Evolutionary conservation across 2,797 vertebrate species (phyloP).

Genomic region (Xerus rutilus): DNA sequence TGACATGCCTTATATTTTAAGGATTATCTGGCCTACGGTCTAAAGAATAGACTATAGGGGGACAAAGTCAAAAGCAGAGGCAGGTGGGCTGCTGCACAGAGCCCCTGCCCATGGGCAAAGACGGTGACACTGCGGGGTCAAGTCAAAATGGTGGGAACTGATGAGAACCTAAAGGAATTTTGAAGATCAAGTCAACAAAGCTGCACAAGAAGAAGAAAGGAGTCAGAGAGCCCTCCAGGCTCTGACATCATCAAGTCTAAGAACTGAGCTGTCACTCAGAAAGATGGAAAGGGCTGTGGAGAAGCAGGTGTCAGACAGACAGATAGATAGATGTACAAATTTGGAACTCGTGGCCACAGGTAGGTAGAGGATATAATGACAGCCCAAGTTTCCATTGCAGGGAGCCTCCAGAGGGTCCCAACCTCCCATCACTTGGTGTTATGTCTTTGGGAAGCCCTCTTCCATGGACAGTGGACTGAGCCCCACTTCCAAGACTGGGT

Average conservation of each 20-base stretch:
- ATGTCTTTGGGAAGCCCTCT: neutral
- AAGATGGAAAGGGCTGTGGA: neutral
- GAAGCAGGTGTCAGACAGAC: neutral
- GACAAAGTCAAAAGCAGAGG: neutral
- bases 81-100: neutral
- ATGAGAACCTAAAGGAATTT: neutral
- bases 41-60: neutral
- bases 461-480: neutral
- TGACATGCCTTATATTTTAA: neutral
- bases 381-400: neutral
- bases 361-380: neutral
- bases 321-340: fast-evolving
- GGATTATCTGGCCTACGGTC: neutral
- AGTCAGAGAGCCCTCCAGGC: neutral
- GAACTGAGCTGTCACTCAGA: neutral
- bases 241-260: neutral
- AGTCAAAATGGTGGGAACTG: neutral
- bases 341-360: neutral
- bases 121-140: neutral
- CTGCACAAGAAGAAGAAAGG: neutral
- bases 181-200: neutral
- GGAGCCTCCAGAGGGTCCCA: neutral
- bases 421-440: neutral
- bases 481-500: neutral
- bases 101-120: neutral